Conservation (phyloP, 2,113 vertebrate species). For the Oryzias woworae region DNA sequence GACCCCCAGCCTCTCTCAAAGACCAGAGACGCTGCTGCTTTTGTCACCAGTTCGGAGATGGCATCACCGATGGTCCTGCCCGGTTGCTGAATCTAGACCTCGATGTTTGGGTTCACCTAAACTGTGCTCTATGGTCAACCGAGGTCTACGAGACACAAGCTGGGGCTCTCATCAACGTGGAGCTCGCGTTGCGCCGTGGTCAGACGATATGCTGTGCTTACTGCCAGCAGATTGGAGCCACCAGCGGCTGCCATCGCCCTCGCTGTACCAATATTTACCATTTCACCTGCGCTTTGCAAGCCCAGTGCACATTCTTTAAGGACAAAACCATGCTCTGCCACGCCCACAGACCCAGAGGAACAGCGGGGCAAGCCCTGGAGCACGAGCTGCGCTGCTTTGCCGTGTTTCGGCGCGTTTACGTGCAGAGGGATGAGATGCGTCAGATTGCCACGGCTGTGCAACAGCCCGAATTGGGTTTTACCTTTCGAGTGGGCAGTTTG, state of each 20-base stretch:
- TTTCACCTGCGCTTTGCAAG: constrained; percentile 95
- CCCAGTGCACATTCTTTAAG: constrained; percentile 98
- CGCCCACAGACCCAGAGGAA: constrained; percentile 90
- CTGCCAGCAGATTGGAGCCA: constrained; percentile 93
- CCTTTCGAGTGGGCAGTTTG: constrained; percentile 93
- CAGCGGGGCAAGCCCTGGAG: constrained; percentile 78
- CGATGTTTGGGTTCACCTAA: constrained; percentile 96
- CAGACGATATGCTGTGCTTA: constrained; percentile 90
- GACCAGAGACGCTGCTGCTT: constrained; percentile 94
- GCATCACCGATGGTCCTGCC: constrained; percentile 91
- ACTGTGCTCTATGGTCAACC: constrained; percentile 97
- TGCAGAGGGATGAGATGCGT: constrained; percentile 92
- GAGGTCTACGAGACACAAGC: constrained; percentile 99
- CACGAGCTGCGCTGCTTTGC: constrained; percentile 94
- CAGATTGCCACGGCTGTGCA: constrained; percentile 92
- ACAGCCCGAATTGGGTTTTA: constrained; percentile 90
- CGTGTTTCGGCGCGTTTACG: constrained; percentile 92
- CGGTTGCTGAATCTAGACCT: constrained; percentile 94
- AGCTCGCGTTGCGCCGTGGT: constrained; percentile 88
- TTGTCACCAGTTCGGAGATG: constrained; percentile 95
- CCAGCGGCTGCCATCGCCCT: constrained; percentile 93
- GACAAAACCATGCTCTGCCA: constrained; percentile 99
- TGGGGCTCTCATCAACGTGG: constrained; percentile 97
- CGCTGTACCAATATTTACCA: constrained; percentile 98
- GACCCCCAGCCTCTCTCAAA: constrained; percentile 81